phyloP scores from a whole-genome alignment of 2,888 invertebrate genomes.

The Pseudococcus viburni region DNA sequence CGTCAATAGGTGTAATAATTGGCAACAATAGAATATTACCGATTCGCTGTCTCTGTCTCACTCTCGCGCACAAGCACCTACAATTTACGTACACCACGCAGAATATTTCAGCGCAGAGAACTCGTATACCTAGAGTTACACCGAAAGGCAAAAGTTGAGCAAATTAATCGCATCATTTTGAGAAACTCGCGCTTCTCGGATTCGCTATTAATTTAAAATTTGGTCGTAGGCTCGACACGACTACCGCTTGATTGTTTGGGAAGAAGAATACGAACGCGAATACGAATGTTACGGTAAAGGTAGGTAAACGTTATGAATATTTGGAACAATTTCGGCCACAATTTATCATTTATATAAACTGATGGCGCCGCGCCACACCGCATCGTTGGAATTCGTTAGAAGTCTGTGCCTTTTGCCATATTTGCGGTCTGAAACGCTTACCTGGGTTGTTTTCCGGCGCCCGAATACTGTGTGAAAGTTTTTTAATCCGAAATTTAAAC shows the following conservation, averaged over 20 bases:
- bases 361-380: background rate
- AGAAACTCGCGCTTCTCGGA: slow-evolving; percentile 8
- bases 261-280: background rate
- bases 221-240: slow-evolving; percentile 5
- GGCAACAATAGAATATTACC: background rate
- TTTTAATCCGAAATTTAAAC: slow-evolving; percentile 26
- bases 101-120: no score
- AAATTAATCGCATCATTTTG: slow-evolving; percentile 37
- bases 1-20: background rate
- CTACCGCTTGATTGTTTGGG: background rate
- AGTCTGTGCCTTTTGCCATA: background rate
- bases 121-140: no score
- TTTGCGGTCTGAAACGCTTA: slow-evolving; percentile 11
- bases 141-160: slow-evolving; percentile 8
- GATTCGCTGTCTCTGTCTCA: background rate
- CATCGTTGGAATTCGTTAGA: slow-evolving; percentile 13
- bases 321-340: slow-evolving; percentile 39
- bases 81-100: background rate
- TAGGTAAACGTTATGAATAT: background rate
- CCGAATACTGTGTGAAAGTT: background rate
- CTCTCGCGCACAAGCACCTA: background rate
- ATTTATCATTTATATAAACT: slow-evolving; percentile 40
- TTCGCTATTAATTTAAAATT: slow-evolving; percentile 41
- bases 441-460: background rate
- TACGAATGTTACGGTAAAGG: no score